These are phyloP conservation scores for Pterocles gutturalis DNA, from an alignment of 2,113 vertebrate genomes.

Conservation along the genomic window DNA sequence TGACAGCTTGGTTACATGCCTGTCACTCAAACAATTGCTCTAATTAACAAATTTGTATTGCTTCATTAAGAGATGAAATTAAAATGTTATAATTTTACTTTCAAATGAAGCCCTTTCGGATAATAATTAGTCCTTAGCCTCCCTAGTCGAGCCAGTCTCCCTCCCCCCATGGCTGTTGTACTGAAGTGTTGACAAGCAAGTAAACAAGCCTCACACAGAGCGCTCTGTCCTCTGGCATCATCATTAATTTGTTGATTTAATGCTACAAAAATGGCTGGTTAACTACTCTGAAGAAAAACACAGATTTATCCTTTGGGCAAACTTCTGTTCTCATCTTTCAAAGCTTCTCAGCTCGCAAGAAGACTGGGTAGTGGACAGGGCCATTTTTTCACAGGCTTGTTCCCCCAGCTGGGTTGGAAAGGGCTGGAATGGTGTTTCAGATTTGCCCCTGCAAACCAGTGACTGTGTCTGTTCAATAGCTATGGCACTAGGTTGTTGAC, in stretches of 20 bases:
- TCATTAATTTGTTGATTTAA: slow-evolving; percentile 31
- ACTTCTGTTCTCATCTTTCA: not conserved
- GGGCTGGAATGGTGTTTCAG: not conserved
- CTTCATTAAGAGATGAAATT: slow-evolving; percentile 86
- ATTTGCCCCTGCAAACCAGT: not conserved
- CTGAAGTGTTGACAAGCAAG: slow-evolving; percentile 56
- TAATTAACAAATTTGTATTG: slow-evolving; percentile 86
- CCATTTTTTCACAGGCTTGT: not conserved
- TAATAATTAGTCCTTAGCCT: slow-evolving; percentile 82
- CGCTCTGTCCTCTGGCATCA: slow-evolving; percentile 7
- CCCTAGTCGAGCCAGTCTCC: slow-evolving; percentile 26
- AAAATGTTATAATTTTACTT: slow-evolving; percentile 88
- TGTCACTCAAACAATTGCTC: slow-evolving; percentile 86
- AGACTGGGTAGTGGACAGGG: not conserved
- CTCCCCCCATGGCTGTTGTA: slow-evolving; percentile 45
- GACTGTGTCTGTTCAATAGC: not conserved
- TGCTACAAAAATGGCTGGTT: not conserved
- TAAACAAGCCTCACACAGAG: slow-evolving; percentile 11
- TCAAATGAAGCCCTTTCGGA: slow-evolving; percentile 84
- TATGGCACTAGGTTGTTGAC: not conserved
- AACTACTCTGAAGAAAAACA: not conserved
- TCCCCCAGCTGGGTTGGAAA: accelerated
- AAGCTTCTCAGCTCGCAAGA: not conserved
- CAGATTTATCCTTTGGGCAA: not conserved
- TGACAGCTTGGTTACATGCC: slow-evolving; percentile 85